phyloP scores from a whole-genome alignment of 2,888 invertebrate genomes.

The Tachina lurida region DNA sequence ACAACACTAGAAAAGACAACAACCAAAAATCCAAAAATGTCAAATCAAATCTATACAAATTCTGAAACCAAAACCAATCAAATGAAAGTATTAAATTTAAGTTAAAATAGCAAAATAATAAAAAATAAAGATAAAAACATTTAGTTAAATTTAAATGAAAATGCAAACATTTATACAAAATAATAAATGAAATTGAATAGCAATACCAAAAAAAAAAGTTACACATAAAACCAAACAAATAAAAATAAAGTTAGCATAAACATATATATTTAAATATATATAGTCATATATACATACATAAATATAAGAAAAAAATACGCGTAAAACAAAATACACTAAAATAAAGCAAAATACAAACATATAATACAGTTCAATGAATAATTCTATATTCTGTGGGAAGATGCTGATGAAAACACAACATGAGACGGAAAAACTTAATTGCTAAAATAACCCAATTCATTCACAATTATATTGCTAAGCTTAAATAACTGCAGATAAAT shows the following conservation, averaged over 20 bases:
- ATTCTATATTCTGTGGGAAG: too few species aligned
- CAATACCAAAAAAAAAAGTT: slow-evolving; percentile 51
- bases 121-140: slow-evolving; percentile 28
- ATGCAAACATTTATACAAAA: slow-evolving; percentile 68
- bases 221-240: slow-evolving; percentile 26
- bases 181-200: slow-evolving; percentile 68
- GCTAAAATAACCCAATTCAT: too few species aligned
- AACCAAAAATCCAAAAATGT: slow-evolving; percentile 72
- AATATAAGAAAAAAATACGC: slow-evolving; percentile 11
- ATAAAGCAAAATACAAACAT: too few species aligned
- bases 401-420: too few species aligned
- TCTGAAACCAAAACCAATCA: slow-evolving; percentile 80
- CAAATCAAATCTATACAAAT: slow-evolving; percentile 78
- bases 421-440: too few species aligned
- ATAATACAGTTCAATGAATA: too few species aligned
- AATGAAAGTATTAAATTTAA: slow-evolving; percentile 79
- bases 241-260: slow-evolving; percentile 20
- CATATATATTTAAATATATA: slow-evolving; percentile 36
- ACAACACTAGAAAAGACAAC: slow-evolving; percentile 53
- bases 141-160: slow-evolving; percentile 45
- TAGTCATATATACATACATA: background rate
- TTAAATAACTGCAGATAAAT: too few species aligned
- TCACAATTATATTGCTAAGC: too few species aligned
- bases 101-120: slow-evolving; percentile 64
- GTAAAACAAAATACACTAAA: background rate